Evolutionary conservation across 2,113 vertebrate species (phyloP), one percentile per base, ranked within the genome.

Genomic region (Proterorhinus semilunaris): DNA sequence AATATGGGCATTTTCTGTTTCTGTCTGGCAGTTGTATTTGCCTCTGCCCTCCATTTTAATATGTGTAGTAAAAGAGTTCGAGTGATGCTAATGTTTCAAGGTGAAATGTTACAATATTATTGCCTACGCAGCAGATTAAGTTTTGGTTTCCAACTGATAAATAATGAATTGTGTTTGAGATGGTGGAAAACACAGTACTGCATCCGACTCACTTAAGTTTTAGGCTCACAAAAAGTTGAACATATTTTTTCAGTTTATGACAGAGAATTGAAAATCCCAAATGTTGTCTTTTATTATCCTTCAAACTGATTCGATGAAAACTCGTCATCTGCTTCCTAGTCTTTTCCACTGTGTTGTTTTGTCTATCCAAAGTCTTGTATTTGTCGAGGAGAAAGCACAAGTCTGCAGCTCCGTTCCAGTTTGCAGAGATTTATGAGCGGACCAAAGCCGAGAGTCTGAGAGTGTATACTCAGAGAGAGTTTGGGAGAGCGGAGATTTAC

Each of bases 401-500:
- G 81, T 52, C 66, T 87, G 82, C 63, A 85, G 83, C 81, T 85
- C 72, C 77, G 87, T 81, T 88, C 86, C 83, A 89, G 88, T 90
- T 91, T 88, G 87, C 81, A 78, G 87, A 91, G 90, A 91, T 91
- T 91, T 91, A 91, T 88, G 89, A 83, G 83, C 72, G 80, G 83
- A 81, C 84, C 85, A 74, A 83, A 87, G 85, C 89, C 84, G 86
- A 88, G 88, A 88, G 83, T 87, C 78, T 84, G 85, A 80, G 87
- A 87, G 82, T 86, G 87, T 91, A 81, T 85, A 88, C 90, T 88
- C 85, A 81, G 86, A 88, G 87, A 89, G 89, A 87, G 87, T 91
- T 92, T 93, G 86, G 86, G 83, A 84, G 83, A 84, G 86, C 74
- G 72, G 90, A 93, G 91, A 93, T 93, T 93, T 92, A 93, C 87